Percentiles rank a stretch among this genome's conserved stretches.
These are phyloP conservation scores for Tetranychus urticae DNA, from an alignment of 1,140 invertebrate genomes.

Conservation along the genomic window DNA sequence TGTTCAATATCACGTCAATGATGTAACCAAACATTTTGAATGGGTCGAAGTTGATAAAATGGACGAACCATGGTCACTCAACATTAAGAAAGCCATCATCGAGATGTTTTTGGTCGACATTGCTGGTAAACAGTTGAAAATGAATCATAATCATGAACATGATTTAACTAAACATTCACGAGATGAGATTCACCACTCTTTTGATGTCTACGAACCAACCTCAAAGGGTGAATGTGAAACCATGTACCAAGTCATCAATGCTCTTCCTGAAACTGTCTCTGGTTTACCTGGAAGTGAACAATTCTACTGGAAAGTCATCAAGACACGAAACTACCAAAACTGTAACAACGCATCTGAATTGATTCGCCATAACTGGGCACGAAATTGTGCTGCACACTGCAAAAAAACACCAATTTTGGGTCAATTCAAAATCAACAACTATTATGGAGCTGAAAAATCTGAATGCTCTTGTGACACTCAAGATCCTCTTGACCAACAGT, in stretches of 20 bases:
- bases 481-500: background rate
- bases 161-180: background rate
- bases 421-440: background rate
- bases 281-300: background rate
- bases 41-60: conserved; percentile 10
- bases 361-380: background rate
- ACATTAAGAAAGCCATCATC: conserved; percentile 18
- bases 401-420: background rate
- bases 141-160: background rate
- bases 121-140: background rate
- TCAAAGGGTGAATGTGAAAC: conserved; percentile 7
- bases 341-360: background rate
- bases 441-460: background rate
- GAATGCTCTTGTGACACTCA: background rate
- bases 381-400: background rate
- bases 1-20: background rate
- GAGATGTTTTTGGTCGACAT: conserved; percentile 18
- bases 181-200: background rate
- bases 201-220: background rate
- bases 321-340: background rate
- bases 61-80: conserved; percentile 18
- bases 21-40: background rate
- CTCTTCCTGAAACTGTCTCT: background rate
- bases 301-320: background rate
- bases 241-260: background rate